Base-by-base conservation (phyloP, 35 echinoderm and acorn worm species). In the Strongylocentrotus purpuratus region DNA sequence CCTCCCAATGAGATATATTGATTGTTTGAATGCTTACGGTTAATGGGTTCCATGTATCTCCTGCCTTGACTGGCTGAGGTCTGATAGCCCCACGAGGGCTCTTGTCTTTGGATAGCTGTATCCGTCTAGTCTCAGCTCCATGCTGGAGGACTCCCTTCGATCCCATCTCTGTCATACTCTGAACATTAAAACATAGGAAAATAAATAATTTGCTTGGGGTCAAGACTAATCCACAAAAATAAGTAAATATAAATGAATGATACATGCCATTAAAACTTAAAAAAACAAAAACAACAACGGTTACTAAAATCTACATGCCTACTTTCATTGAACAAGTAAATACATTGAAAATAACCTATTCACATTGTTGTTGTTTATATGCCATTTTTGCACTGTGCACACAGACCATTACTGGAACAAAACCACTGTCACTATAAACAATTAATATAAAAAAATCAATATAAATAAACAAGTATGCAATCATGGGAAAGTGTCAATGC, bases 141-240 rank as follows among this genome's bases (percentile, higher is more conserved):
- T 97, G 97, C 61, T 99, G 98, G 10, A 94, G 95, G 14, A 99
- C 97, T 22, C 96, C 96, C 46, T 95, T 92, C 7, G 95, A 92
- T 85, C 97, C 96, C 58, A 99, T 88, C 46, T 99, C 91, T 33
- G 98, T 99, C 17, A 96, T 97, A n/a, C 96, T 96, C 98, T 99
- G 25, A 78, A 78, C 50, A 55, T 55, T 55, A 10, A 55, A 55
- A 55, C 50, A 55, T 15, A 55, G 15, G 50, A 55, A 55, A 15
- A 12, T 2, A 55, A 12, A 55, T 55, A 55, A 1, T 41, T 41
- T 41, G 35, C 0, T 11, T 13, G 1, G 2, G 50, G 50, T 55
- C 50, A 55, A 55, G 10, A 55, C 50, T 55, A 55, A 55, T 55
- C 10, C 10, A 55, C 50, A 55, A 55, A 55, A 0, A 55, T 55